Conservation (phyloP, 2,888 invertebrate genomes). For the Phaedon cochleariae region DNA sequence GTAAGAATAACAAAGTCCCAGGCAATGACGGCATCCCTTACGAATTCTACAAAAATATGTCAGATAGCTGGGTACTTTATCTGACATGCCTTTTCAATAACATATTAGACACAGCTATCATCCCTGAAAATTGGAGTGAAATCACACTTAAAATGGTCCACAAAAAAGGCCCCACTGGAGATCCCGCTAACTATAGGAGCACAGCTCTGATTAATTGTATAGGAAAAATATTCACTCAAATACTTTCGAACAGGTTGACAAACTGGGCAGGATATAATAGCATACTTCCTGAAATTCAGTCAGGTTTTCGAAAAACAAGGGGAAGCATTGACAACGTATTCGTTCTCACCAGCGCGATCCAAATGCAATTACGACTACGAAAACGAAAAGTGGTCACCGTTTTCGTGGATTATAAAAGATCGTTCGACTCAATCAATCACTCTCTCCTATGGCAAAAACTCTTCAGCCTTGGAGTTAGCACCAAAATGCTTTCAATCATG, state of each 20-base stretch:
- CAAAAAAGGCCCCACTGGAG: not conserved
- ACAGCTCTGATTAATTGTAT: not conserved
- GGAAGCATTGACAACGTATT: not conserved
- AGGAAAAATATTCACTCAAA: not conserved
- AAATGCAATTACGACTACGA: not conserved
- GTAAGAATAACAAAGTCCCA: conserved; percentile 4
- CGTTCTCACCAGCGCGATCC: not conserved
- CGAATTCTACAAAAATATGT: not conserved
- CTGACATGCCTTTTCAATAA: not conserved
- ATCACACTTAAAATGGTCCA: not conserved
- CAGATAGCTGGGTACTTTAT: not conserved
- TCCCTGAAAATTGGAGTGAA: not conserved
- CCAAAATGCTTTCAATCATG: not conserved
- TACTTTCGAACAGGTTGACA: not conserved
- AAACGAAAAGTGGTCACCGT: not conserved
- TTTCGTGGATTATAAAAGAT: not conserved
- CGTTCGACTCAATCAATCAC: conserved; percentile 1
- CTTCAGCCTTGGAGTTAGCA: not conserved
- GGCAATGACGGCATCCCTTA: not conserved
- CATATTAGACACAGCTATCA: not conserved
- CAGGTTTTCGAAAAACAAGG: not conserved
- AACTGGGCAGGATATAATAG: not conserved
- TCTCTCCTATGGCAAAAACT: not conserved
- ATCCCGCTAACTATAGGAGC: not conserved
- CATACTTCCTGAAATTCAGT: not conserved